A percentile compares a stretch with the other conserved stretches of the same genome.
phyloP scores from a whole-genome alignment of 2,888 invertebrate species.

The Acrobeloides nanus region DNA sequence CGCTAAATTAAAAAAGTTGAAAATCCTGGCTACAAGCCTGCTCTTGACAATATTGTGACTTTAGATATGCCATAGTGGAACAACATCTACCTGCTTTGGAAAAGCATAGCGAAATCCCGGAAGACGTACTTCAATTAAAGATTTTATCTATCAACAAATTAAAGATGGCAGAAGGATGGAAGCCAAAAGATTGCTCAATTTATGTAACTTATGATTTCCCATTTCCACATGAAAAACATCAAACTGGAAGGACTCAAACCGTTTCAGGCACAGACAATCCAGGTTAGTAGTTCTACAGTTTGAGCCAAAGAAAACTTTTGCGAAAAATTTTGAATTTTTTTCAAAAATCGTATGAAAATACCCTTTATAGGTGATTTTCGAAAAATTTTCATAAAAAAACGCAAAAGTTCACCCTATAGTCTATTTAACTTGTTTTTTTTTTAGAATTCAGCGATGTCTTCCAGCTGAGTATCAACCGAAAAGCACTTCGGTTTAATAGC shows the following conservation, averaged over 20 bases:
- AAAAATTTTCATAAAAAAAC: slow-evolving; percentile 13
- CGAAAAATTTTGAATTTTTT: background rate
- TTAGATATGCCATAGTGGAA: slow-evolving; percentile 17
- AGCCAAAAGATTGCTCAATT: slow-evolving; percentile 59
- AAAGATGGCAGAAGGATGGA: slow-evolving; percentile 34
- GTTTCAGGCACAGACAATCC: slow-evolving; percentile 81
- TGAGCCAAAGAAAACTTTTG: background rate
- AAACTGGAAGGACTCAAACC: slow-evolving; percentile 68
- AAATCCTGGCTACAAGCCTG: slow-evolving; percentile 6
- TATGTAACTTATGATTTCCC: slow-evolving; percentile 89
- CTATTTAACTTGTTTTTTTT: slow-evolving; percentile 14
- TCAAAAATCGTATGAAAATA: background rate
- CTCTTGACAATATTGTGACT: background rate
- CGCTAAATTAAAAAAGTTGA: too few relatives aligned
- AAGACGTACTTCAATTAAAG: slow-evolving; percentile 56
- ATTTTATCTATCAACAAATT: slow-evolving; percentile 42
- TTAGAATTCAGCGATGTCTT: slow-evolving; percentile 34
- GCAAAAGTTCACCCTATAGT: too few relatives aligned
- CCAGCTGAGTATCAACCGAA: slow-evolving; percentile 71
- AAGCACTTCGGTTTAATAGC: slow-evolving; percentile 71
- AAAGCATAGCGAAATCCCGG: slow-evolving; percentile 57
- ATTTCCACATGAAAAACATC: slow-evolving; percentile 69
- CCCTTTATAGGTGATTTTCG: slow-evolving; percentile 1
- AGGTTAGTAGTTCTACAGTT: slow-evolving; percentile 54
- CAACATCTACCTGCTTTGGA: slow-evolving; percentile 58